A percentile compares a stretch with the other conserved stretches of the same genome.
phyloP scores from a whole-genome alignment of 2,797 vertebrate species.

The Graptemys geographica region DNA sequence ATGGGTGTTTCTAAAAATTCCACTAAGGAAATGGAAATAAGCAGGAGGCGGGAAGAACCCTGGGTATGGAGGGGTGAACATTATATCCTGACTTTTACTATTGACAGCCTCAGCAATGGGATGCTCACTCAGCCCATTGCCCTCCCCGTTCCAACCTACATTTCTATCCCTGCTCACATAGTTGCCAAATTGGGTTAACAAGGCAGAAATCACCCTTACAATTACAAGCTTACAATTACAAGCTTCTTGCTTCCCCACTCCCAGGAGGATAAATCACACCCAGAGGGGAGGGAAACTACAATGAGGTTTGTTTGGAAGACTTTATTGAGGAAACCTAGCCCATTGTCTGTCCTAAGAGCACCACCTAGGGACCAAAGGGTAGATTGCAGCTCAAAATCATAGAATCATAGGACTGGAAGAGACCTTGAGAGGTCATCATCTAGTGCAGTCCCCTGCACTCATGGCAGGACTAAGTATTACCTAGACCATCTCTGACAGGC shows the following conservation, averaged over 20 bases:
- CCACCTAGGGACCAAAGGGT: slow-evolving; percentile 68
- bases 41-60: neutral
- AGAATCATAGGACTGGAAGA: neutral
- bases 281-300: neutral
- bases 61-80: neutral
- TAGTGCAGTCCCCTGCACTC: too few relatives aligned
- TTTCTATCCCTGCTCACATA: neutral
- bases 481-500: too few relatives aligned
- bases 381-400: slow-evolving; percentile 14
- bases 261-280: neutral
- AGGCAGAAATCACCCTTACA: neutral
- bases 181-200: neutral
- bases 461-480: too few relatives aligned
- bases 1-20: neutral
- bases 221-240: too few relatives aligned
- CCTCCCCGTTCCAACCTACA: neutral
- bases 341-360: slow-evolving; percentile 54
- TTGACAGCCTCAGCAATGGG: rapidly evolving
- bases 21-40: neutral
- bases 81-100: neutral
- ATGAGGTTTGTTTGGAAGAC: rapidly evolving
- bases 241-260: neutral
- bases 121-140: neutral
- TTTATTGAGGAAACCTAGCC: rapidly evolving
- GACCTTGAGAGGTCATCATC: too few relatives aligned